Evolutionary conservation across 2,888 invertebrate species (phyloP).

Genomic region (Drosophila leonis): DNA sequence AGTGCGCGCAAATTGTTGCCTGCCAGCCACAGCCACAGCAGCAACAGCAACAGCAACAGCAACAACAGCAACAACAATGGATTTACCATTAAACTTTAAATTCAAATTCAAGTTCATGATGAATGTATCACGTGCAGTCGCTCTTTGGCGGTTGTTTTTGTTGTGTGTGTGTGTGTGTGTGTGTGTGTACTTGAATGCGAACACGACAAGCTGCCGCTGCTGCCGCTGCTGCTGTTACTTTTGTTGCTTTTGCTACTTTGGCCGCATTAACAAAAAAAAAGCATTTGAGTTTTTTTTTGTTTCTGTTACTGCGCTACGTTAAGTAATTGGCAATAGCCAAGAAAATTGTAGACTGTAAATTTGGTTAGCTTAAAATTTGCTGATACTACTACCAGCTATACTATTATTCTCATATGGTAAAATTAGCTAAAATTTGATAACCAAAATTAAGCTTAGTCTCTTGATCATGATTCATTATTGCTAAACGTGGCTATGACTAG

Average conservation of each 20-base stretch:
- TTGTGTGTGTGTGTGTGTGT: constrained; percentile 29
- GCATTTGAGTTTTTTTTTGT: constrained; percentile 1
- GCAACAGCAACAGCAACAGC: constrained; percentile 34
- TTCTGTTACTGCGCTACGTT: constrained; percentile 32
- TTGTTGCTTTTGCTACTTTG: constrained; percentile 6
- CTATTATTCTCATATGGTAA: background rate
- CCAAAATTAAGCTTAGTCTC: background rate
- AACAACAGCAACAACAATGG: constrained; percentile 56
- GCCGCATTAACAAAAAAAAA: constrained; percentile 2
- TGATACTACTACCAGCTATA: background rate
- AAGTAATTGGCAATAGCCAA: constrained; percentile 28
- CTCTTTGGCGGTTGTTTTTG: constrained; percentile 59
- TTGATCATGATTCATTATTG: background rate
- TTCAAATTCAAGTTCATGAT: constrained; percentile 83
- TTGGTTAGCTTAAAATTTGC: constrained; percentile 1
- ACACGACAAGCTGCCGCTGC: constrained; percentile 41
- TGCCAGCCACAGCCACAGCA: constrained; percentile 31
- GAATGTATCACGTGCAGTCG: constrained; percentile 78
- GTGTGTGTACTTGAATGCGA: constrained; percentile 52
- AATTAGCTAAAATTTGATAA: background rate
- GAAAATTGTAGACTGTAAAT: constrained; percentile 5
- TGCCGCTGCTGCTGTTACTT: constrained; percentile 7
- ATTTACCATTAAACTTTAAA: constrained; percentile 80
- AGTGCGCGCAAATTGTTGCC: constrained; percentile 73
- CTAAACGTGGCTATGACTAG: background rate